phyloP scores from a whole-genome alignment of 2,888 invertebrate species.

The Aleiodes testaceus region DNA sequence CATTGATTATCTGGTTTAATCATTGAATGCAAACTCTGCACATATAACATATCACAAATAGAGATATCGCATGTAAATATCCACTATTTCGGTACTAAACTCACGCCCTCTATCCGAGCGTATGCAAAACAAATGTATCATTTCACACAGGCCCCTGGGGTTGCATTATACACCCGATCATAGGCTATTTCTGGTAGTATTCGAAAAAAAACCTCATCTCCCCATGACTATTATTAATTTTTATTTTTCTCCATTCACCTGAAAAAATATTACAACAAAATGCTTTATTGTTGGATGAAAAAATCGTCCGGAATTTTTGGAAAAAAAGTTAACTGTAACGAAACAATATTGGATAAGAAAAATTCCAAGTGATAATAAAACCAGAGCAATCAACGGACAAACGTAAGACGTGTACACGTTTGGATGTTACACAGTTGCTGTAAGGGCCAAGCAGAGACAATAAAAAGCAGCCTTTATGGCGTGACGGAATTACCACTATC shows the following conservation, averaged over 20 bases:
- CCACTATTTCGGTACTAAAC: slow-evolving; percentile 5
- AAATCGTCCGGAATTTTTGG: neutral
- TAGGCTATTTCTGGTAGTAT: slow-evolving; percentile 66
- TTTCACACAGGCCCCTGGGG: slow-evolving; percentile 69
- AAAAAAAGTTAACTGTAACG: neutral
- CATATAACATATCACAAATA: slow-evolving; percentile 3
- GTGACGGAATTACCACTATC: slow-evolving; percentile 67
- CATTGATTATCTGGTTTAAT: too few species aligned
- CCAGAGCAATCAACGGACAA: slow-evolving; percentile 64
- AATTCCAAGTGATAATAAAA: slow-evolving; percentile 67
- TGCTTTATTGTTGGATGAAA: slow-evolving; percentile 8
- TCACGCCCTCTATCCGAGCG: slow-evolving; percentile 49
- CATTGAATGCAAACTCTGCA: neutral
- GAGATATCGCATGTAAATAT: slow-evolving; percentile 28
- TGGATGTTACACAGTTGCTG: slow-evolving; percentile 20
- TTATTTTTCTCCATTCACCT: slow-evolving; percentile 51
- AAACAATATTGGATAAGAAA: slow-evolving; percentile 24
- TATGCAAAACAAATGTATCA: slow-evolving; percentile 70
- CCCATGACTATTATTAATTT: slow-evolving; percentile 53
- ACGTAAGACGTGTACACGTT: slow-evolving; percentile 53
- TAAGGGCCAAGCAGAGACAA: slow-evolving; percentile 56
- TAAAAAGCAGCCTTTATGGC: slow-evolving; percentile 69
- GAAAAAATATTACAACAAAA: slow-evolving; percentile 39
- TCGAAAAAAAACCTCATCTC: slow-evolving; percentile 62
- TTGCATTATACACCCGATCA: slow-evolving; percentile 70